Conservation (phyloP, 2,113 vertebrate genomes). For the Gulo gulo region DNA sequence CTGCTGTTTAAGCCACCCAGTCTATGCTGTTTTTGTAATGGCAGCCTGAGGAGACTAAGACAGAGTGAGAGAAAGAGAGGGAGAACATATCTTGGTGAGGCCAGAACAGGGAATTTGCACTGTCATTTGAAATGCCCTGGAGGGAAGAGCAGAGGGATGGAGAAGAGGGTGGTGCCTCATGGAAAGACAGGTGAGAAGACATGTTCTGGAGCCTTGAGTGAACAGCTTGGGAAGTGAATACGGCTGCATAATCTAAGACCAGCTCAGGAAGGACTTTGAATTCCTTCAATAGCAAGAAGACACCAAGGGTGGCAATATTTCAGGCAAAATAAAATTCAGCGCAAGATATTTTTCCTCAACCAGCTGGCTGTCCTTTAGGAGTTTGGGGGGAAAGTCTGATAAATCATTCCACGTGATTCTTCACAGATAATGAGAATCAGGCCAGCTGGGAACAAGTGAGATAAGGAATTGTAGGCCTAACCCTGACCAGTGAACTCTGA, state of each 20-base stretch:
- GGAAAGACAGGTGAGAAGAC: neutral
- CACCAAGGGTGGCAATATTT: neutral
- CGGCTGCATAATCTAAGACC: neutral
- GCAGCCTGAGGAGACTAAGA: neutral
- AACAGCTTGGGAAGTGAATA: neutral
- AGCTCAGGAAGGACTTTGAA: neutral
- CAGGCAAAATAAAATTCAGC: conserved; percentile 41
- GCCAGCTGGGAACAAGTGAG: conserved; percentile 38
- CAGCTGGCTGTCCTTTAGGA: conserved; percentile 22
- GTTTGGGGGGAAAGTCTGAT: conserved; percentile 39
- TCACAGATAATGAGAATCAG: conserved; percentile 62
- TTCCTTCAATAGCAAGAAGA: neutral
- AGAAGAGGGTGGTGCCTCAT: neutral
- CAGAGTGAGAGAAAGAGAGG: neutral
- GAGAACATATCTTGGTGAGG: neutral
- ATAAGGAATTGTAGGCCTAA: conserved; percentile 59
- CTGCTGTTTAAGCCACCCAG: neutral
- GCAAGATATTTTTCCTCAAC: neutral
- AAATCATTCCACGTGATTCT: conserved; percentile 52
- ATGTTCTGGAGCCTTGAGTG: neutral
- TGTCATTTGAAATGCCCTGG: neutral
- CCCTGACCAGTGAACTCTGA: conserved; percentile 54
- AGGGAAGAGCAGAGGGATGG: neutral
- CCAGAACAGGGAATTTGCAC: neutral
- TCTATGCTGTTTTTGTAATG: neutral